phyloP scores from a whole-genome alignment of 2,888 invertebrate genomes.

The Phalera bucephala region DNA sequence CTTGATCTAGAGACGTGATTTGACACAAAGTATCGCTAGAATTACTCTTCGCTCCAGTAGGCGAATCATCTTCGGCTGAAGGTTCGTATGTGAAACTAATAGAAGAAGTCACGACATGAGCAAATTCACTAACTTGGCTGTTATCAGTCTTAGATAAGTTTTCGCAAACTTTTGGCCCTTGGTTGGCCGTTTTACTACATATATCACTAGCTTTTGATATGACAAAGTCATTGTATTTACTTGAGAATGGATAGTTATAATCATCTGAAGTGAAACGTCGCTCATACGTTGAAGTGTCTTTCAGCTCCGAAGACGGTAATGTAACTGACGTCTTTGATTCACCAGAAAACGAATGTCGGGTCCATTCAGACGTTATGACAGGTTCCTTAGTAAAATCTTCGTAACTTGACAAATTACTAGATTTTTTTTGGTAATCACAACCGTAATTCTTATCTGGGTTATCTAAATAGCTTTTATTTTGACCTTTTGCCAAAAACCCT shows the following conservation, averaged over 20 bases:
- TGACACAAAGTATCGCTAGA: constrained; percentile 81
- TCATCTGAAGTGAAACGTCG: constrained; percentile 59
- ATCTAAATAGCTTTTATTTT: constrained; percentile 42
- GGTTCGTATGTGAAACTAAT: constrained; percentile 80
- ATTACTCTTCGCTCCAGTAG: constrained; percentile 73
- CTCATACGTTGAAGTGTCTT: constrained; percentile 59
- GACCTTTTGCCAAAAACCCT: constrained; percentile 71
- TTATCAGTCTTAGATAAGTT: constrained; percentile 71
- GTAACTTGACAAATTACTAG: constrained; percentile 37
- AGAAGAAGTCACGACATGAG: constrained; percentile 77
- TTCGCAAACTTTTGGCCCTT: constrained; percentile 67
- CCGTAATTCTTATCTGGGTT: constrained; percentile 44
- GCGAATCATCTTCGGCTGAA: constrained; percentile 74
- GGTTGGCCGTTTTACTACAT: constrained; percentile 63
- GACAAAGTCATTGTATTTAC: constrained; percentile 71
- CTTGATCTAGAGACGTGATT: constrained; percentile 77
- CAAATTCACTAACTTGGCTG: constrained; percentile 78
- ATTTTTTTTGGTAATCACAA: constrained; percentile 46
- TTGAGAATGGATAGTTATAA: constrained; percentile 63
- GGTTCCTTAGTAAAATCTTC: constrained; percentile 41
- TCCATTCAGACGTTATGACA: constrained; percentile 50
- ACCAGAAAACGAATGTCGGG: constrained; percentile 63
- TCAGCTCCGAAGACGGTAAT: constrained; percentile 58
- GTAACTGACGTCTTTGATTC: constrained; percentile 64
- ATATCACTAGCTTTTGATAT: constrained; percentile 68